Evolutionary conservation across 2,888 invertebrate species (phyloP).

Genomic region (Ischnus inquisitorius): DNA sequence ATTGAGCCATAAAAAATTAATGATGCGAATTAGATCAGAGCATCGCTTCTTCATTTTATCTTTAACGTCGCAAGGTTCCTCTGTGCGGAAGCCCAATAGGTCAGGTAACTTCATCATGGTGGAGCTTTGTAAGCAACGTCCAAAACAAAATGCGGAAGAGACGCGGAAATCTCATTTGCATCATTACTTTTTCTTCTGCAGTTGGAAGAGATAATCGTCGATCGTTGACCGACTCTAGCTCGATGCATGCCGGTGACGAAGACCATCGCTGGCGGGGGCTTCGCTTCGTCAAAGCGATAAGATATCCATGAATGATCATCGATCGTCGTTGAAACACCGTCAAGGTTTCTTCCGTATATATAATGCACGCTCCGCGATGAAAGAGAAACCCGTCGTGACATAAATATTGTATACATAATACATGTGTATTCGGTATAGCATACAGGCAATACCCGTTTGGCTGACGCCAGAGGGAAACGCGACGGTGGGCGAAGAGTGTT

Average conservation of each 20-base stretch:
- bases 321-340: constrained; percentile 69
- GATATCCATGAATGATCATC: constrained; percentile 77
- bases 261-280: constrained; percentile 1
- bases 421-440: constrained; percentile 8
- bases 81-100: no score
- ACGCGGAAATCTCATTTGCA: no score
- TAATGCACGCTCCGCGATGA: constrained; percentile 64
- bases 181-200: not conserved
- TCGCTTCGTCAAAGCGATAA: constrained; percentile 73
- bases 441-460: constrained; percentile 2
- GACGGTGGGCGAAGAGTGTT: not conserved
- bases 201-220: constrained; percentile 23
- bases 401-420: constrained; percentile 72
- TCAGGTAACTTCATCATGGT: no score
- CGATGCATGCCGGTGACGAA: constrained; percentile 2
- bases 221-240: constrained; percentile 29
- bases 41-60: no score
- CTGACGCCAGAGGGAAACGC: not conserved
- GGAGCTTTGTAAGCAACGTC: no score
- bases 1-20: no score
- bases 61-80: no score
- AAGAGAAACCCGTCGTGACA: constrained; percentile 75
- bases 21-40: no score
- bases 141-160: no score
- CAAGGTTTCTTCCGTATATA: constrained; percentile 40